Base-by-base conservation (phyloP, 2,888 invertebrate species). In the Pardosa pseudoannulata region DNA sequence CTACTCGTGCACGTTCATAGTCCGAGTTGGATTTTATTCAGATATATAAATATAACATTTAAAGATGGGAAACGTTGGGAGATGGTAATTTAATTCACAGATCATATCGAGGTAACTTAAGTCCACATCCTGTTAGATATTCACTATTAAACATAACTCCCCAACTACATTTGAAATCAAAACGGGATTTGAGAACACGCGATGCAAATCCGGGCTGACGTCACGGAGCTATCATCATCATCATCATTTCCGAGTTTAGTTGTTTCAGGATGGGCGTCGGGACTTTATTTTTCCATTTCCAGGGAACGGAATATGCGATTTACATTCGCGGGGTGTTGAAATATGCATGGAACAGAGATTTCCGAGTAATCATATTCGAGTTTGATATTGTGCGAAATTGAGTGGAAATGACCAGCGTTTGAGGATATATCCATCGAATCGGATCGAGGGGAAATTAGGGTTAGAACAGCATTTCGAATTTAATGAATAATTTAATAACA, bases 261-360 rank as follows among this genome's bases (percentile, higher is more conserved):
- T 46, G 56, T 64, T 31, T 68, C n/a, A n/a, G 64, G 50, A 46
- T 46, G 64, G 82, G 71, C 32, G 50, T 70, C 28, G 19, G 68
- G 78, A 72, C 67, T 78, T 85, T 85, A 78, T 78, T 85, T 85
- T 85, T 79, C 83, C 83, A 85, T 85, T 85, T 85, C 78, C 78
- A 64, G 64, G 46, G 62, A 41, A 29, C 36, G 72, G 46, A 76
- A 83, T 78, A 65, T 41, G 67, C 72, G 83, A 85, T 85, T 85
- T 85, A 79, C 83, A 85, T 78, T 73, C 72, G 56, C 56, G 9
- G 41, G 32, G 78, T 73, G 78, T 79, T 85, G 78, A 85, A 85
- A 85, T 85, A 85, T 85, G 83, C 78, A 85, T 85, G 71, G 62
- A 31, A 41, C n/a, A 27, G 62, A 76, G 78, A 73, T 73, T 85